Conservation (phyloP, 2,888 invertebrate genomes). For the Drosophila diplacantha region DNA sequence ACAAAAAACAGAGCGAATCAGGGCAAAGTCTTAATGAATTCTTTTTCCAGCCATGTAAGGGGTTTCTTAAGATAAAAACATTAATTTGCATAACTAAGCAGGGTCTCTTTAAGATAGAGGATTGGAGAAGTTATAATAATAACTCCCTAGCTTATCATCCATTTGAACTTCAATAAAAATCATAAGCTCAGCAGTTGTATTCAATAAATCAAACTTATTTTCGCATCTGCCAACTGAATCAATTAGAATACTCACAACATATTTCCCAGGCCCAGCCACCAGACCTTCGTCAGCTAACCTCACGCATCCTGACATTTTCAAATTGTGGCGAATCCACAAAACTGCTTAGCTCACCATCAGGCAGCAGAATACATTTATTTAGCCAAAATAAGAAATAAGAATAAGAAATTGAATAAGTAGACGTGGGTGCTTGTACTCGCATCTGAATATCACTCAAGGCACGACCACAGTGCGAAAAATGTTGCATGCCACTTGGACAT, state of each 20-base stretch:
- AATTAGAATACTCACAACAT: slow-evolving; percentile 29
- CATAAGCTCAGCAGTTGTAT: not conserved
- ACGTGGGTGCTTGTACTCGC: slow-evolving; percentile 1
- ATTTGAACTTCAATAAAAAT: not conserved
- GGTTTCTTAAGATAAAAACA: not conserved
- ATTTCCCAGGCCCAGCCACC: not conserved
- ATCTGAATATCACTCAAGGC: slow-evolving; percentile 22
- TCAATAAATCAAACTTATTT: slow-evolving; percentile 1
- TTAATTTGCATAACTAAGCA: not conserved
- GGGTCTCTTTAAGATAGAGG: not conserved
- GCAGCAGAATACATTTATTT: slow-evolving; percentile 15
- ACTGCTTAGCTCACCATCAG: slow-evolving; percentile 24
- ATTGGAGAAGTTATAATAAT: not conserved
- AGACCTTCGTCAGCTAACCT: slow-evolving; percentile 28
- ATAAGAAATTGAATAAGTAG: slow-evolving; percentile 34
- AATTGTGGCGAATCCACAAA: slow-evolving; percentile 9
- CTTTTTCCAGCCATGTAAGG: not conserved
- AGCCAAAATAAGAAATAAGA: slow-evolving; percentile 34
- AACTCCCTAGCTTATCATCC: not conserved
- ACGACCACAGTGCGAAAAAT: slow-evolving; percentile 52
- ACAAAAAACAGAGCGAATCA: not conserved
- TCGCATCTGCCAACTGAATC: slow-evolving; percentile 17
- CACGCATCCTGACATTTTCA: slow-evolving; percentile 26
- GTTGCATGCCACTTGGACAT: slow-evolving; percentile 70
- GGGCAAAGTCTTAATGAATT: slow-evolving; percentile 2